These are phyloP conservation scores for Gopherus evgoodei DNA, from an alignment of 2,113 vertebrate genomes.

Conservation along the genomic window DNA sequence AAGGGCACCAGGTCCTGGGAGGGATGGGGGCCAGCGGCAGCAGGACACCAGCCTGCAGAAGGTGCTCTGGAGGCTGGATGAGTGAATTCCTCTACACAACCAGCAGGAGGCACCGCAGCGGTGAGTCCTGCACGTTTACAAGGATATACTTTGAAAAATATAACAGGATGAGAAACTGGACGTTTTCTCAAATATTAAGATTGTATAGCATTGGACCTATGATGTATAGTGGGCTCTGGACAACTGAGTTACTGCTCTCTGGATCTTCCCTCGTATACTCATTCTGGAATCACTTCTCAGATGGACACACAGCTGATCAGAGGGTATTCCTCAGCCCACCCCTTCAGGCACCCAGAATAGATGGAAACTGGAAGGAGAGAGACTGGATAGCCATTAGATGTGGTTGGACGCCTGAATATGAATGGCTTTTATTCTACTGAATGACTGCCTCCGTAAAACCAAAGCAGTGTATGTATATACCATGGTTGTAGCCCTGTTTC, in stretches of 20 bases:
- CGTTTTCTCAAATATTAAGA: neutral
- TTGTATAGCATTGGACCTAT: neutral
- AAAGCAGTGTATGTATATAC: accelerated
- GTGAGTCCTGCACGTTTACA: too few species aligned
- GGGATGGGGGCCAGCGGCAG: too few species aligned
- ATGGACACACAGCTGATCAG: neutral
- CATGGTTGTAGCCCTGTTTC: neutral
- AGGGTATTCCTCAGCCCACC: neutral
- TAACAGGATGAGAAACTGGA: neutral
- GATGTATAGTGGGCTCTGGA: neutral
- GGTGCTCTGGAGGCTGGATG: too few species aligned
- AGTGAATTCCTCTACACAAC: too few species aligned
- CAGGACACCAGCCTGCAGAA: too few species aligned
- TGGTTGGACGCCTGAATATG: neutral
- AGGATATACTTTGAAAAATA: neutral
- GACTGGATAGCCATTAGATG: neutral
- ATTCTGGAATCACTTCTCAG: neutral
- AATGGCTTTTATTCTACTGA: neutral
- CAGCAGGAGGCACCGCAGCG: too few species aligned
- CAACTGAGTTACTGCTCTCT: neutral
- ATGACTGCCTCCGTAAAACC: neutral
- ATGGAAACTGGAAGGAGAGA: neutral
- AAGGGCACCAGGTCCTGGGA: too few species aligned
- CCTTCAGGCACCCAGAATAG: neutral
- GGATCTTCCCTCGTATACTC: neutral